Evolutionary conservation across 2,113 vertebrate species (phyloP), one percentile per base, ranked within the genome.

Genomic region (Pelvicachromis taeniatus): DNA sequence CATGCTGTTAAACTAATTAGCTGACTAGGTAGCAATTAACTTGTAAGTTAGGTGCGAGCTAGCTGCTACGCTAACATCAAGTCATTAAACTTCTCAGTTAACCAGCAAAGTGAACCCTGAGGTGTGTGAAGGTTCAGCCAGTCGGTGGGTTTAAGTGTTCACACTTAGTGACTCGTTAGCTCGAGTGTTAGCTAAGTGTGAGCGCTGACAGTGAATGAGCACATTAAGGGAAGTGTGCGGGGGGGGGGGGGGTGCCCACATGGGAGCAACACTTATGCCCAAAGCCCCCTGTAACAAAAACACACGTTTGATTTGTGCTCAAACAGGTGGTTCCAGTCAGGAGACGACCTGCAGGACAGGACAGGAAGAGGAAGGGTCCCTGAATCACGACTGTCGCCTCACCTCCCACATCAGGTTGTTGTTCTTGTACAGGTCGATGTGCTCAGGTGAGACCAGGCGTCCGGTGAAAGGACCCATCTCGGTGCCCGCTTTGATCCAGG

Each of bases 361-460:
- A 31, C 16, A 50, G 11, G 11, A 38, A n/a, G n/a, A n/a, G n/a
- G n/a, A n/a, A n/a, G n/a, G n/a, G n/a, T n/a, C n/a, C n/a, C n/a
- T n/a, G n/a, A n/a, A n/a, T n/a, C n/a, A n/a, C n/a, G 33, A 26
- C 7, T 4, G 4, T 35, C 9, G 26, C 19, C 14, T 93, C 87
- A 99, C 98, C 98, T 99, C 98, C 98, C 98, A 99, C 98, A 99
- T 99, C 6, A 99, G 96, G 88, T 98, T 99, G 96, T 99, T 99
- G 96, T 99, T 99, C 93, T 99, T 99, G 96, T 97, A 98, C 81
- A 98, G 96, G 89, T 99, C 98, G 89, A 99, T 97, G 17, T 99
- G 97, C 81, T 99, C 98, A 0, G 98, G 97, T 0, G 98, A 97
- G 80, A 99, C 97, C 80, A 99, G 96, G 0, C 98, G 96, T 58